A percentile compares a stretch with the other conserved stretches of the same genome.
Evolutionary conservation across 2,888 invertebrate genomes (phyloP).

Genomic region (Drosophila flavopinicola): DNA sequence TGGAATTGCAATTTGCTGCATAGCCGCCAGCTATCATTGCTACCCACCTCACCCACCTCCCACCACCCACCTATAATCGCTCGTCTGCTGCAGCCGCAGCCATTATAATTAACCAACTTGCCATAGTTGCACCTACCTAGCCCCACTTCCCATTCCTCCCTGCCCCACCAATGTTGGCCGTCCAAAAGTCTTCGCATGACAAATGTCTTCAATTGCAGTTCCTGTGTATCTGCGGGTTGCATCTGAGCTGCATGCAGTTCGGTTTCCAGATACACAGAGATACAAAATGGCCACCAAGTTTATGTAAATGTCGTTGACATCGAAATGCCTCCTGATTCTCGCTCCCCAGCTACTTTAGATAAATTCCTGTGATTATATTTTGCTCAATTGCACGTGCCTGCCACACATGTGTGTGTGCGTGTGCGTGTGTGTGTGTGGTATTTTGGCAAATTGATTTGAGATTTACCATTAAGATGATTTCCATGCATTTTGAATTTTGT

Average conservation of each 20-base stretch:
- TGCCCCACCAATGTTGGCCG: conserved; percentile 3
- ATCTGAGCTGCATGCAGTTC: conserved; percentile 46
- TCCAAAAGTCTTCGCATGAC: conserved; percentile 57
- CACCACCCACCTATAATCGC: conserved; percentile 50
- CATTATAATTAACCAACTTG: conserved; percentile 78
- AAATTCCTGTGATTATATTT: conserved; percentile 74
- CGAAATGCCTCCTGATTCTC: conserved; percentile 44
- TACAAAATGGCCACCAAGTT: conserved; percentile 70
- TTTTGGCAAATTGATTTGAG: conserved; percentile 65
- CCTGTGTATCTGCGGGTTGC: conserved; percentile 68
- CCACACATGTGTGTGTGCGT: conserved; percentile 3
- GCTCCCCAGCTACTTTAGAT: conserved; percentile 65
- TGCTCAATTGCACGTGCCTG: conserved; percentile 70
- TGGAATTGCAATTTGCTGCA: conserved; percentile 71
- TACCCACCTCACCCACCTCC: not conserved
- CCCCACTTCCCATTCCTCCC: not conserved
- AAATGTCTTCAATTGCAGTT: conserved; percentile 78
- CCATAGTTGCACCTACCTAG: conserved; percentile 29
- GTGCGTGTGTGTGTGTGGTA: conserved; percentile 29
- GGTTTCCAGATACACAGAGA: conserved; percentile 23
- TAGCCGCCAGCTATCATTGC: conserved; percentile 39
- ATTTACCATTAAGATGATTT: conserved; percentile 67
- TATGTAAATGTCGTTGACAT: conserved; percentile 67
- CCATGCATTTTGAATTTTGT: conserved; percentile 58
- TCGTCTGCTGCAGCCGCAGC: conserved; percentile 55